Evolutionary conservation across 92 coral and sea anemone genomes (phyloP), one percentile per base, ranked within the genome.

Genomic region (Umimayanthus kanabou): DNA sequence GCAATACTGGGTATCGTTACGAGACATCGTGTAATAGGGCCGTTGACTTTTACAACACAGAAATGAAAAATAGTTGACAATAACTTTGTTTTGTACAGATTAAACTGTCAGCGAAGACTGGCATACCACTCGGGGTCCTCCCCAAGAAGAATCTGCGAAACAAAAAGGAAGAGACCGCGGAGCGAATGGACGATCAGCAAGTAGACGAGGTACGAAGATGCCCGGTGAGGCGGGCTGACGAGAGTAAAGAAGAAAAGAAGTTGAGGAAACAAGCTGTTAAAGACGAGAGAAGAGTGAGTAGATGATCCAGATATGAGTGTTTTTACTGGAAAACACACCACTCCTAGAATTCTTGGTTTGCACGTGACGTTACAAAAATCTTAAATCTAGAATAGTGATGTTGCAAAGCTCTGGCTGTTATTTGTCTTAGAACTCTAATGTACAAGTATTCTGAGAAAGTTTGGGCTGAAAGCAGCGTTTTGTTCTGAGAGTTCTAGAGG

Each of bases 101-200:
- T 73, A 92, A 93, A 73, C 50, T 97, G 58, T 97, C 99, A 7
- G 80, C 75, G 77, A 95, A 91, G 89, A 89, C 92, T 73, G 98
- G 99, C 39, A 95, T 97, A 39, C 99, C 99, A 49, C 84, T 97
- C 3, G 99, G 99, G 23, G 93, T 97, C 13, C 88, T 97, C 10
- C 91, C 97, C 5, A 89, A 93, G 39, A 88, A 66, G 1, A 89
- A 58, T 33, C 81, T 76, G 18, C 64, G 88, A 8, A 94, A 83
- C 25, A 83, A 70, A 83, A 70, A 4, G 72, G 84, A 79, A 80
- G 65, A 37, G 23, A 67, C 18, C 22, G 90, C 53, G 5, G 47
- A 80, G 29, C 76, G 66, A 45, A 6, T 23, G 55, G 64, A 28
- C 57, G 79, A 66, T 42, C 50, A 70, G 26, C 47, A 66, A 1